Conservation (phyloP, 2,888 invertebrate genomes). For the Eumacrocentrus americanus region DNA sequence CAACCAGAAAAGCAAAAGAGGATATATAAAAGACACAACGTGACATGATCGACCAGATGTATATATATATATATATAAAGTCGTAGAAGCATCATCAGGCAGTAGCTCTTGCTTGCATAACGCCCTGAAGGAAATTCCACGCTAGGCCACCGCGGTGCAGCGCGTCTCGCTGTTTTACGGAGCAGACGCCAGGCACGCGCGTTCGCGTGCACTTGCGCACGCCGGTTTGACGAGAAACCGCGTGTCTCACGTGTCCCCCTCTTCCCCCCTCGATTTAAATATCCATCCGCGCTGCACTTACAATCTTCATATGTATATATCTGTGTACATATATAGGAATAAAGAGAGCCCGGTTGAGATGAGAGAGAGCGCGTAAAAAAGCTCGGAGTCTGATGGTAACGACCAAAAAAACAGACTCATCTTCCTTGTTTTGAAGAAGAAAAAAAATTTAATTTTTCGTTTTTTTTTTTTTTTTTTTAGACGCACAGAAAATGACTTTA, state of each 20-base stretch:
- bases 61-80: background rate
- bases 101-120: constrained; percentile 40
- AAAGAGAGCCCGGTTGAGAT: background rate
- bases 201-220: constrained; percentile 36
- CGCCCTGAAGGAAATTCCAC: constrained; percentile 39
- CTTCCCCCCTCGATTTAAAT: constrained; percentile 12
- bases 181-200: constrained; percentile 38
- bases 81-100: constrained; percentile 22
- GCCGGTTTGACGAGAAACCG: constrained; percentile 25
- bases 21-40: background rate
- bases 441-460: background rate
- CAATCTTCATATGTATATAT: background rate
- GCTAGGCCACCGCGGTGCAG: constrained; percentile 40
- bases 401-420: background rate
- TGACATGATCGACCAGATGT: constrained; percentile 22
- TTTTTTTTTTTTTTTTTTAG: background rate
- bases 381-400: no score
- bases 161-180: constrained; percentile 24
- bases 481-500: background rate
- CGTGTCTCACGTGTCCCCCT: constrained; percentile 7
- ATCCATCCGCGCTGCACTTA: constrained; percentile 7
- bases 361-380: background rate
- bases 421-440: background rate
- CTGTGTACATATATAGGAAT: background rate
- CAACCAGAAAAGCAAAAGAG: background rate